These are phyloP conservation scores for Reinhardtius hippoglossoides DNA, from an alignment of 2,113 vertebrate species.

Conservation along the genomic window DNA sequence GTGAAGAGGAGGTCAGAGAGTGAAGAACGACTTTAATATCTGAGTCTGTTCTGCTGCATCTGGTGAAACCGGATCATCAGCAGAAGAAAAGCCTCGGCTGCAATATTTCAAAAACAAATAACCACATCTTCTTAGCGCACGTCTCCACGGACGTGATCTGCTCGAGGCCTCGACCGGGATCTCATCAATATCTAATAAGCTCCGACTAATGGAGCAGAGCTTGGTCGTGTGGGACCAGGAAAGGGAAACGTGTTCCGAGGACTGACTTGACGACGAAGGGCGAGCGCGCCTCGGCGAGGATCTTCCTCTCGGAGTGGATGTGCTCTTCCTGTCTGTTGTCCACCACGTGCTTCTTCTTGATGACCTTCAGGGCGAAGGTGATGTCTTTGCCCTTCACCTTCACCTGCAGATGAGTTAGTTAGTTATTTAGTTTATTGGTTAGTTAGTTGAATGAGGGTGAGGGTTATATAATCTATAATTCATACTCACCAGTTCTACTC, in stretches of 20 bases:
- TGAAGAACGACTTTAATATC: slow-evolving; percentile 68
- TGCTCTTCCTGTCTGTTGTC: slow-evolving; percentile 85
- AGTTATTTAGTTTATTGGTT: no score
- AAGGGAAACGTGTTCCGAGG: background rate
- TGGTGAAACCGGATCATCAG: slow-evolving; percentile 36
- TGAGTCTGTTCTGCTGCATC: background rate
- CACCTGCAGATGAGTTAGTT: slow-evolving; percentile 64
- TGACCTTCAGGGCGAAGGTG: slow-evolving; percentile 83
- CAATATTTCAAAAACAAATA: slow-evolving; percentile 41
- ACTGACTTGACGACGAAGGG: slow-evolving; percentile 81
- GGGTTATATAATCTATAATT: background rate
- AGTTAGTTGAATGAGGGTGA: background rate
- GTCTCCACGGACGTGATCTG: slow-evolving; percentile 35
- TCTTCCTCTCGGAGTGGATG: slow-evolving; percentile 84
- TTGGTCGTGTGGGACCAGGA: slow-evolving; percentile 18
- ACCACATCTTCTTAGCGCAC: slow-evolving; percentile 29
- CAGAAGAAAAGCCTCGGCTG: slow-evolving; percentile 23
- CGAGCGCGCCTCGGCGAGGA: slow-evolving; percentile 78
- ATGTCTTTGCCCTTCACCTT: slow-evolving; percentile 77
- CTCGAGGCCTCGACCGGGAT: slow-evolving; percentile 34
- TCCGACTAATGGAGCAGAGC: slow-evolving; percentile 29
- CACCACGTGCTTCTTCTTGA: slow-evolving; percentile 85
- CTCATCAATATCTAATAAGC: slow-evolving; percentile 63
- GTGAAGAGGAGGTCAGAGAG: slow-evolving; percentile 5
- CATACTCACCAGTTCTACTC: slow-evolving; percentile 82